Evolutionary conservation across 2,797 vertebrate genomes (phyloP).

Genomic region (Phyllotis vaccarum): DNA sequence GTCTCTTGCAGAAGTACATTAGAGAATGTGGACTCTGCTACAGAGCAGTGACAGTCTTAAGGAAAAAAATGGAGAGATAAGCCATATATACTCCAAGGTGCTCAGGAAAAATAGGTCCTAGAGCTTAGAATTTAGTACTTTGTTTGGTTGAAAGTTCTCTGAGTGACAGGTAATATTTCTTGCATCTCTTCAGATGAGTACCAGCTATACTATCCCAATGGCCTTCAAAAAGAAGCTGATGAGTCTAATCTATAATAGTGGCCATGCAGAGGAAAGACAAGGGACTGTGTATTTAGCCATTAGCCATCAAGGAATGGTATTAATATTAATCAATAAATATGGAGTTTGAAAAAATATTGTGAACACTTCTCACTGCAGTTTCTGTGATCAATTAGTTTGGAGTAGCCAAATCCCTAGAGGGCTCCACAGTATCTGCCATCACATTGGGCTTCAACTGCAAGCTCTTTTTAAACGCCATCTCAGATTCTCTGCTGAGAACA

Average conservation of each 20-base stretch:
- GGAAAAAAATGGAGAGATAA: not conserved
- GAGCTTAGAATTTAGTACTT: slow-evolving; percentile 9
- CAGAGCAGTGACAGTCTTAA: not conserved
- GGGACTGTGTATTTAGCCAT: slow-evolving; percentile 58
- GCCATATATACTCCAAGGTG: not conserved
- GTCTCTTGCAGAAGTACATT: not conserved
- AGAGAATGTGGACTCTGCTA: not conserved
- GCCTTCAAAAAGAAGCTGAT: slow-evolving; percentile 69
- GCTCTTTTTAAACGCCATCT: slow-evolving; percentile 37
- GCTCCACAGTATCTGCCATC: slow-evolving; percentile 49
- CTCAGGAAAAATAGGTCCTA: not conserved
- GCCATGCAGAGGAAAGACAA: slow-evolving; percentile 58
- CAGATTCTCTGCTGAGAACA: slow-evolving; percentile 31
- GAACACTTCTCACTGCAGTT: slow-evolving; percentile 75
- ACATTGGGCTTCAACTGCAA: slow-evolving; percentile 54
- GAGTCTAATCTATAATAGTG: slow-evolving; percentile 49
- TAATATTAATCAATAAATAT: slow-evolving; percentile 73
- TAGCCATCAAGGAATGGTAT: slow-evolving; percentile 74
- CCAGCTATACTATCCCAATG: slow-evolving; percentile 46
- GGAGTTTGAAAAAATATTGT: slow-evolving; percentile 70
- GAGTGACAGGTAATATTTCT: slow-evolving; percentile 50
- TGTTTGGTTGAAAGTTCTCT: slow-evolving; percentile 43
- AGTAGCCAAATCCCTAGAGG: slow-evolving; percentile 58
- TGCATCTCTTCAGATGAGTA: slow-evolving; percentile 25
- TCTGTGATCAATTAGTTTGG: slow-evolving; percentile 54